Evolutionary conservation across 2,113 vertebrate genomes (phyloP).

Genomic region (Sceloporus undulatus): DNA sequence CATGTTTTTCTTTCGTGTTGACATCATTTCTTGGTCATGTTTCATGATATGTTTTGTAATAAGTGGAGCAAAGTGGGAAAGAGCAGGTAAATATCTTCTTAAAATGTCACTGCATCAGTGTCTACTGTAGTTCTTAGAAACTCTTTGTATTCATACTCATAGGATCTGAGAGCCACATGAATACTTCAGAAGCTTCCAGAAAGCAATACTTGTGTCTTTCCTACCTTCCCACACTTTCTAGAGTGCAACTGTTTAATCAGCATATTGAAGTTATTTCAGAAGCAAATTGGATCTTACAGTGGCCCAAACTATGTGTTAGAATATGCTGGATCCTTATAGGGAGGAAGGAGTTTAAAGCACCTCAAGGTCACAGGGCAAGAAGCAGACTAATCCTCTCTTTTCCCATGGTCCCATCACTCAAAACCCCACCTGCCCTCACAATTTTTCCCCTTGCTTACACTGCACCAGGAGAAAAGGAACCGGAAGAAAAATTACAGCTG

Average conservation of each 20-base stretch:
- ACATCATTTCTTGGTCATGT: slow-evolving; percentile 49
- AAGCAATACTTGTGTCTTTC: slow-evolving; percentile 29
- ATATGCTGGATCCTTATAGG: not conserved
- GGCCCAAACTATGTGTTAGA: not conserved
- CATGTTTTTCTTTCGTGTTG: slow-evolving; percentile 65
- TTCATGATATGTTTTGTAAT: slow-evolving; percentile 66
- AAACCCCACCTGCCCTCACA: not conserved
- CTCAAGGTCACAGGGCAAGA: not conserved
- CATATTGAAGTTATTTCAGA: not conserved
- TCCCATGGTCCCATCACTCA: not conserved
- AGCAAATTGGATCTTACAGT: not conserved
- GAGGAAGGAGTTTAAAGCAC: not conserved
- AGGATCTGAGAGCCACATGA: slow-evolving; percentile 20
- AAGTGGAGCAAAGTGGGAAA: slow-evolving; percentile 61
- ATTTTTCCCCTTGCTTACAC: not conserved
- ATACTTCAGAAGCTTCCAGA: slow-evolving; percentile 38
- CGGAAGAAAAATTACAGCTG: not conserved
- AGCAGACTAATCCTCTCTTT: not conserved
- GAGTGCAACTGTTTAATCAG: not conserved
- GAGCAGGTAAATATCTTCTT: slow-evolving; percentile 71
- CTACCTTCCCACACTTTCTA: not conserved
- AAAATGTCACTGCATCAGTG: slow-evolving; percentile 65
- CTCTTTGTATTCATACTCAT: slow-evolving; percentile 8
- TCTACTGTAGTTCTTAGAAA: slow-evolving; percentile 48
- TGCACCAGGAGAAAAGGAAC: not conserved